Conservation (phyloP, 2,888 invertebrate species). For the Acanthosepion pharaonis region DNA sequence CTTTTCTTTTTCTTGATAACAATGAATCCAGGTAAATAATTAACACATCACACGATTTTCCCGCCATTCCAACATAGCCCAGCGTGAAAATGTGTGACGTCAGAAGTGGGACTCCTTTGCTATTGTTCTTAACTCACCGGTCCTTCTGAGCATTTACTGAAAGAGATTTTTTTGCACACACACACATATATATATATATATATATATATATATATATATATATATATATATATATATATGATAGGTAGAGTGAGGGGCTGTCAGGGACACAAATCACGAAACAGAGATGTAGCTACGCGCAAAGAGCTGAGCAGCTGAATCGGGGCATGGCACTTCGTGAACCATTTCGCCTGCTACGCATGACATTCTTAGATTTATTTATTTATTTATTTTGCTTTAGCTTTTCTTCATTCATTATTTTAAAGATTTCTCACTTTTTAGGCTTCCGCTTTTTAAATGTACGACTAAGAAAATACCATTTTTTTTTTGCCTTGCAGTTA, state of each 20-base stretch:
- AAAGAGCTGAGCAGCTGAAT: too few relatives aligned
- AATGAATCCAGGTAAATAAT: too few relatives aligned
- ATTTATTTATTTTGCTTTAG: not conserved
- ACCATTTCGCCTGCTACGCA: not conserved
- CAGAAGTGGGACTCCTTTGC: not conserved
- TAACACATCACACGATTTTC: conserved; percentile 11
- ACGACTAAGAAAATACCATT: too few relatives aligned
- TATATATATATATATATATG: not conserved
- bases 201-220: not conserved
- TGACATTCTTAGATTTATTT: not conserved
- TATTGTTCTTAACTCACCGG: not conserved
- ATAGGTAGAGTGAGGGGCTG: too few relatives aligned
- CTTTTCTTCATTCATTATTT: not conserved
- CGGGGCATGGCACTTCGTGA: too few relatives aligned
- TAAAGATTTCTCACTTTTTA: not conserved
- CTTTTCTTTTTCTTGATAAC: too few relatives aligned
- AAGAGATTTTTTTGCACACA: not conserved
- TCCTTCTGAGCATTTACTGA: not conserved
- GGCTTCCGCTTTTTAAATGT: not conserved
- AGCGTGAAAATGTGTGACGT: conserved; percentile 33
- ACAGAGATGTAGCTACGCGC: too few relatives aligned
- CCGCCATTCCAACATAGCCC: not conserved
- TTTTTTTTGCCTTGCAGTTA: too few relatives aligned
- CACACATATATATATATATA: not conserved
- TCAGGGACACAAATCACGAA: too few relatives aligned